Conservation (phyloP, 2,797 vertebrate genomes). For the Tokudaia muenninki region DNA sequence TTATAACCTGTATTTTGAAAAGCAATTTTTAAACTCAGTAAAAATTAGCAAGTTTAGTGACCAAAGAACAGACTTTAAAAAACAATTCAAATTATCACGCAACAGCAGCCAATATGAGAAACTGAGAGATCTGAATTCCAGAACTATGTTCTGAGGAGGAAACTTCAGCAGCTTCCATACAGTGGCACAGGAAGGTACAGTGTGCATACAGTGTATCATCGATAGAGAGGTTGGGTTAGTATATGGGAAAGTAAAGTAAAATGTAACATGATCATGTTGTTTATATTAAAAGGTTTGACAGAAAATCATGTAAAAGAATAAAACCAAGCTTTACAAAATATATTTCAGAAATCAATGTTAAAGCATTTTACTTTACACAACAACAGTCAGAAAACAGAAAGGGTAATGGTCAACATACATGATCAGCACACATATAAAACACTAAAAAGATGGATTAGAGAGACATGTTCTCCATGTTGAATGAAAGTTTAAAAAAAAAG, state of each 20-base stretch:
- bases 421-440: neutral
- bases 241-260: neutral
- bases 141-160: neutral
- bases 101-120: neutral
- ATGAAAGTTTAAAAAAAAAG: neutral
- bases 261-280: neutral
- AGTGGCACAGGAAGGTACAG: neutral
- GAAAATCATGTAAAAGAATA: neutral
- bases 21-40: conserved; percentile 23
- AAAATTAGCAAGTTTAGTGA: conserved; percentile 28
- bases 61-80: conserved; percentile 31
- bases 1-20: conserved; percentile 23
- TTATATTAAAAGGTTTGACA: neutral
- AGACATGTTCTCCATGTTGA: neutral
- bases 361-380: neutral
- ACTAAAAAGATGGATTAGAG: neutral
- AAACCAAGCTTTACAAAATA: conserved; percentile 27
- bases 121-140: neutral
- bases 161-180: neutral
- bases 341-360: neutral
- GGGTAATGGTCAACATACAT: neutral
- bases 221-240: neutral
- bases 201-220: neutral
- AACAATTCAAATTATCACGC: conserved; percentile 23
- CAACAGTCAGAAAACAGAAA: neutral